phyloP scores from a whole-genome alignment of 2,888 invertebrate species.

The Synanthedon myopaeformis region DNA sequence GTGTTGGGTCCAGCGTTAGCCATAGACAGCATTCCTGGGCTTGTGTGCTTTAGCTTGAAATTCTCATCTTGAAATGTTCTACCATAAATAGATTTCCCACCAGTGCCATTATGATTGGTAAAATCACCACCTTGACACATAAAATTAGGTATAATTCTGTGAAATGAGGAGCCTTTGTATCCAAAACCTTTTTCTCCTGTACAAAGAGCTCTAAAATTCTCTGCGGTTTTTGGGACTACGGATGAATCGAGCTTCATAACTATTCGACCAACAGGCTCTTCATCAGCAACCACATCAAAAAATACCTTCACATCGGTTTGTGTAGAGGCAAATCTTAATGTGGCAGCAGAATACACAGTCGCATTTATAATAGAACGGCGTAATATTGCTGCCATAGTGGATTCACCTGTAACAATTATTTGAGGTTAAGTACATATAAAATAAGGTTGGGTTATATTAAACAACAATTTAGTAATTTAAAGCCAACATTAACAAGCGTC shows the following conservation, averaged over 20 bases:
- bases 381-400: slow-evolving; percentile 14
- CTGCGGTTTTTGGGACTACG: slow-evolving; percentile 92
- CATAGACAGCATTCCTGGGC: slow-evolving; percentile 92
- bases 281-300: slow-evolving; percentile 91
- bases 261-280: slow-evolving; percentile 83
- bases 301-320: slow-evolving; percentile 73
- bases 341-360: slow-evolving; percentile 52
- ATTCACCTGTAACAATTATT: not conserved
- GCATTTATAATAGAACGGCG: slow-evolving; percentile 45
- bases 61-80: slow-evolving; percentile 95
- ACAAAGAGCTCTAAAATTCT: slow-evolving; percentile 95
- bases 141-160: slow-evolving; percentile 91
- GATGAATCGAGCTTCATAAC: slow-evolving; percentile 89
- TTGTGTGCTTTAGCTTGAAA: slow-evolving; percentile 91
- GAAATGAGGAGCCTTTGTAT: slow-evolving; percentile 92
- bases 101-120: slow-evolving; percentile 91
- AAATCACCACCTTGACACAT: slow-evolving; percentile 98
- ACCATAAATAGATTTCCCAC: slow-evolving; percentile 97
- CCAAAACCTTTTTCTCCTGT: slow-evolving; percentile 74
- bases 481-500: not conserved
- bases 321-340: slow-evolving; percentile 48
- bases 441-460: too few relatives aligned
- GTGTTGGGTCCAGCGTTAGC: slow-evolving; percentile 96
- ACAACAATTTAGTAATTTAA: too few relatives aligned
- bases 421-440: too few relatives aligned